Percentiles rank a stretch among this genome's conserved stretches.
Evolutionary conservation across 2,797 vertebrate species (phyloP).

Genomic region (Propithecus deckenii): DNA sequence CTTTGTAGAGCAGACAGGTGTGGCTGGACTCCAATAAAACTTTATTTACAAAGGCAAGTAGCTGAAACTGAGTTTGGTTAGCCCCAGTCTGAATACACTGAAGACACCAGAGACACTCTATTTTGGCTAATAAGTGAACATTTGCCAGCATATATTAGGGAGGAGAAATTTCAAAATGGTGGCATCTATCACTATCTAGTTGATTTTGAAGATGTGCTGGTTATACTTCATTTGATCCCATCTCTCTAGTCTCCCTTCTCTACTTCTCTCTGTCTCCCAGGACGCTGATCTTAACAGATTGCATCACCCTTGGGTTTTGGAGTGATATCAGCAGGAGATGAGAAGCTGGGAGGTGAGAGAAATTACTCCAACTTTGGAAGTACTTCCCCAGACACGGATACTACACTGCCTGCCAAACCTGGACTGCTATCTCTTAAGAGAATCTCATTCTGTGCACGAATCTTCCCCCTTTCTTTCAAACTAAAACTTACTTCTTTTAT

Average conservation of each 20-base stretch:
- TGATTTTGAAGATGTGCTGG: neutral
- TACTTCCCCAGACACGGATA: neutral
- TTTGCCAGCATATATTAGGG: neutral
- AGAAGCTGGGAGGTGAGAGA: neutral
- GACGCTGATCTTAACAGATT: neutral
- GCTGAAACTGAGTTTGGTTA: neutral
- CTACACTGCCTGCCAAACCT: neutral
- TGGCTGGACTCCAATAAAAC: neutral
- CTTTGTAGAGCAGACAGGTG: neutral
- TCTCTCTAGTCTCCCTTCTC: neutral
- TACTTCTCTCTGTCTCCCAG: neutral
- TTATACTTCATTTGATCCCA: neutral
- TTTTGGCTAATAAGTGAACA: neutral
- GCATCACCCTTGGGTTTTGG: neutral
- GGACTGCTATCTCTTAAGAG: neutral
- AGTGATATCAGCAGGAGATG: neutral
- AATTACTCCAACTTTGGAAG: neutral
- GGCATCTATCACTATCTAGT: neutral
- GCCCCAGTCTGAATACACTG: neutral
- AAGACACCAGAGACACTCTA: neutral
- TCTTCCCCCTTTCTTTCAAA: neutral
- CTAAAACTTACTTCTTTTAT: neutral
- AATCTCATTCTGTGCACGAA: neutral
- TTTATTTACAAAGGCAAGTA: neutral
- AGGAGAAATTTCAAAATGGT: neutral